These are phyloP conservation scores for Ctenodactylus gundi DNA, from an alignment of 2,113 vertebrate species.

Conservation along the genomic window DNA sequence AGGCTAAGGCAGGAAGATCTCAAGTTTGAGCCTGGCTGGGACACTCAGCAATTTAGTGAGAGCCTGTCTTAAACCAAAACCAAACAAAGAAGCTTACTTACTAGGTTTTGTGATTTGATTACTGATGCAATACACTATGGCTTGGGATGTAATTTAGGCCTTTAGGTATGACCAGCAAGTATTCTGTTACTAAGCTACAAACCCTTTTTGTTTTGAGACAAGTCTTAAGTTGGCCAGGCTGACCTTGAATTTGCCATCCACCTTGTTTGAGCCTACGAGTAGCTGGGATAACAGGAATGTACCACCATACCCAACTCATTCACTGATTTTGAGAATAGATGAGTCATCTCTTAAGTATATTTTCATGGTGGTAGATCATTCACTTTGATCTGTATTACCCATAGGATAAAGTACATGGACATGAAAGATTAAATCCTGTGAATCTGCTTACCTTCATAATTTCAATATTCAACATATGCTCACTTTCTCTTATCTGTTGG, in stretches of 20 bases:
- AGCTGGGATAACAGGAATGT: background rate
- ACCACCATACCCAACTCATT: background rate
- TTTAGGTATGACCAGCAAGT: background rate
- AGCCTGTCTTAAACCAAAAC: no score
- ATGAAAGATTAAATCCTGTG: conserved; percentile 20
- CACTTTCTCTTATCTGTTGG: conserved; percentile 48
- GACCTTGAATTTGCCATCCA: background rate
- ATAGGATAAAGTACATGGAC: background rate
- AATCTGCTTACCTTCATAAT: conserved; percentile 37
- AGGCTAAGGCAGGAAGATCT: no score
- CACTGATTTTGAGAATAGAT: conserved; percentile 26
- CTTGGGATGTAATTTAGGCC: no score
- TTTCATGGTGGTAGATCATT: conserved; percentile 39
- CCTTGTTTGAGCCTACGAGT: background rate
- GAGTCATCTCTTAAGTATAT: background rate
- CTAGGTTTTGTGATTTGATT: conserved; percentile 28
- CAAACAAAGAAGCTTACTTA: no score
- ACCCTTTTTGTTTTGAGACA: background rate
- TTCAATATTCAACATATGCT: conserved; percentile 43
- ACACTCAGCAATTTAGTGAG: no score
- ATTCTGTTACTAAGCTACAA: background rate
- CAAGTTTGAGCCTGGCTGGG: no score
- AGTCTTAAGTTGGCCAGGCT: background rate
- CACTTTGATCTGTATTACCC: conserved; percentile 25
- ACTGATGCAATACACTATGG: no score